A percentile compares a stretch with the other conserved stretches of the same genome.
Conservation (phyloP, 2,113 vertebrate species). For the Xenopus borealis region DNA sequence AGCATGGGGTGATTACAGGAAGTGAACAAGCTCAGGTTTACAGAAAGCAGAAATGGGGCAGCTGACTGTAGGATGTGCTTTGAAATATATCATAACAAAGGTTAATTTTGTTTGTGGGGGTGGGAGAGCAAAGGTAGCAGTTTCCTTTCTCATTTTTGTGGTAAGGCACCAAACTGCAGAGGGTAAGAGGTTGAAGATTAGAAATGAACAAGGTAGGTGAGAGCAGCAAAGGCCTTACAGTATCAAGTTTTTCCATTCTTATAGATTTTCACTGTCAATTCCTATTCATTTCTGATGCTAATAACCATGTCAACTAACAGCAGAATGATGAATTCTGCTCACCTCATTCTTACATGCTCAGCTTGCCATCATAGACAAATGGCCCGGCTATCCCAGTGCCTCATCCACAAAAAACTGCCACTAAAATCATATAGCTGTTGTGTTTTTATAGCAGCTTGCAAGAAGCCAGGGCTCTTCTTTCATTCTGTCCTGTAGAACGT, state of each 20-base stretch:
- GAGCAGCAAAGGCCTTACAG: background rate
- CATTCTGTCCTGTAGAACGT: no score
- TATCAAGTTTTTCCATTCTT: background rate
- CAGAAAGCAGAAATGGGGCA: slow-evolving; percentile 1
- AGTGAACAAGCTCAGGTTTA: background rate
- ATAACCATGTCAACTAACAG: no score
- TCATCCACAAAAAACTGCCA: no score
- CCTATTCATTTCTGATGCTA: no score
- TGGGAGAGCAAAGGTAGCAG: slow-evolving; percentile 7
- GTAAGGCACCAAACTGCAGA: background rate
- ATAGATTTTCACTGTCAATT: background rate
- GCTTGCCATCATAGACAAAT: no score
- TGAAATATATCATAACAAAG: slow-evolving; percentile 5
- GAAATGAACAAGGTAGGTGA: slow-evolving; percentile 12
- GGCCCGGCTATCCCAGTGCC: no score
- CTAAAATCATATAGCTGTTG: no score
- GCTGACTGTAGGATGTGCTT: slow-evolving; percentile 39
- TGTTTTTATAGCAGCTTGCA: no score
- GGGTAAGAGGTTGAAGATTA: background rate
- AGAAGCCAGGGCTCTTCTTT: no score
- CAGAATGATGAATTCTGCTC: no score
- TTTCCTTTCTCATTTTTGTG: background rate
- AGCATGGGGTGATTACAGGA: background rate
- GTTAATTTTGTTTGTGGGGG: slow-evolving; percentile 2
- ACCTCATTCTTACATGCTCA: no score